Conservation (phyloP, 2,888 invertebrate species). For the Steinernema carpocapsae region DNA sequence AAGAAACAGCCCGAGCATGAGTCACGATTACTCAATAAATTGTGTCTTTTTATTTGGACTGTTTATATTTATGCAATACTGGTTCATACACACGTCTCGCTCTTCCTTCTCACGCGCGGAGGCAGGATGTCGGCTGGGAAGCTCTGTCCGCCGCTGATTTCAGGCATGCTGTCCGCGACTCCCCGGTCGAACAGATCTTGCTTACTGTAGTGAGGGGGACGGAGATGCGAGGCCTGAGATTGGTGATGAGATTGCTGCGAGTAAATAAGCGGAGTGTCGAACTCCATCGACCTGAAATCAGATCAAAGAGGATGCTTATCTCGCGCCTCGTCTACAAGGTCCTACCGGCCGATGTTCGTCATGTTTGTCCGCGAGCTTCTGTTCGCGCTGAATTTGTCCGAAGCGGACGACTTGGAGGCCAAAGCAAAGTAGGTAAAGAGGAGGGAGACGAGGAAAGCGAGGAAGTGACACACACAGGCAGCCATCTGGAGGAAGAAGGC, state of each 20-base stretch:
- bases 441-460: slow-evolving; percentile 65
- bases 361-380: slow-evolving; percentile 65
- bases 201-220: slow-evolving; percentile 48
- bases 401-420: slow-evolving; percentile 52
- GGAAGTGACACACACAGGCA: slow-evolving; percentile 64
- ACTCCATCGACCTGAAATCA: slow-evolving; percentile 65
- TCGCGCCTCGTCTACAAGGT: background rate
- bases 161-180: slow-evolving; percentile 67
- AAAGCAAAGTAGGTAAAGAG: slow-evolving; percentile 64
- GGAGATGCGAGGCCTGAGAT: slow-evolving; percentile 38
- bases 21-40: background rate
- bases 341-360: slow-evolving; percentile 66
- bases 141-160: slow-evolving; percentile 45
- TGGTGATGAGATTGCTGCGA: slow-evolving; percentile 55
- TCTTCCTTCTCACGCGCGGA: slow-evolving; percentile 62
- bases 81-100: slow-evolving; percentile 64
- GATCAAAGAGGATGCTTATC: slow-evolving; percentile 27
- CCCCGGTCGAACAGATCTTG: slow-evolving; percentile 53
- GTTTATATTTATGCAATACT: slow-evolving; percentile 16
- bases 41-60: slow-evolving; percentile 27
- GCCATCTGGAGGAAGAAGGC: slow-evolving; percentile 68
- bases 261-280: slow-evolving; percentile 60
- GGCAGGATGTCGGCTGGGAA: slow-evolving; percentile 58
- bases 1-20: background rate
- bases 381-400: slow-evolving; percentile 63